phyloP scores from a whole-genome alignment of 2,888 invertebrate genomes.

The Zaprionus obscuricornis region DNA sequence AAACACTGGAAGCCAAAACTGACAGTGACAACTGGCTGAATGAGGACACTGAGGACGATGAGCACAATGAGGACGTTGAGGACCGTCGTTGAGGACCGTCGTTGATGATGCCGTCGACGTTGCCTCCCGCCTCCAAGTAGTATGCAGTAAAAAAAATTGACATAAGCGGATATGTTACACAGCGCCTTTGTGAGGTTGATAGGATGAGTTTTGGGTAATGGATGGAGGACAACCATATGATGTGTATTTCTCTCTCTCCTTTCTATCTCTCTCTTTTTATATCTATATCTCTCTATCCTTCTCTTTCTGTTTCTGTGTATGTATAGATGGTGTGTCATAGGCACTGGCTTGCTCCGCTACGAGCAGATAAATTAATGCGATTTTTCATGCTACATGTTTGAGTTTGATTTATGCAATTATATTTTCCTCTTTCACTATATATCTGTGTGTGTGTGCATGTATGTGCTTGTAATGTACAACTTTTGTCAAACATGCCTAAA shows the following conservation, averaged over 20 bases:
- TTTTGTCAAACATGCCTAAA: constrained; percentile 79
- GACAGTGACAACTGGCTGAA: constrained; percentile 76
- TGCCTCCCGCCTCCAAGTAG: constrained; percentile 26
- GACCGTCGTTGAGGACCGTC: constrained; percentile 60
- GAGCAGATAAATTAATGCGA: constrained; percentile 81
- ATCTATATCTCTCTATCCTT: too few species aligned
- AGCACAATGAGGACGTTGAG: constrained; percentile 13
- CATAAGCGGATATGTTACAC: constrained; percentile 76
- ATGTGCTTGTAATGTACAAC: constrained; percentile 63
- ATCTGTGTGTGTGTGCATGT: constrained; percentile 24
- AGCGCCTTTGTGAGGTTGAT: constrained; percentile 58
- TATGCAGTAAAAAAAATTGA: constrained; percentile 62
- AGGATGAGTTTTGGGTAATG: constrained; percentile 15
- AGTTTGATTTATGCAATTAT: constrained; percentile 81
- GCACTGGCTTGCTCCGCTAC: constrained; percentile 58
- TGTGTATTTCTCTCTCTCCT: too few species aligned
- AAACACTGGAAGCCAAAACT: constrained; percentile 71
- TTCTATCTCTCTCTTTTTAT: too few species aligned
- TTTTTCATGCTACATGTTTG: constrained; percentile 78
- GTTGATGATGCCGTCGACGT: constrained; percentile 31
- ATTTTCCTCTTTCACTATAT: constrained; percentile 32
- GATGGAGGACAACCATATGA: too few species aligned
- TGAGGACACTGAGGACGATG: constrained; percentile 48
- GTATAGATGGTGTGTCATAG: constrained; percentile 44
- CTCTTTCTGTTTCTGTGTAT: constrained; percentile 7